These are phyloP conservation scores for Drosophila sordidapex DNA, from an alignment of 2,888 invertebrate species.

Conservation along the genomic window DNA sequence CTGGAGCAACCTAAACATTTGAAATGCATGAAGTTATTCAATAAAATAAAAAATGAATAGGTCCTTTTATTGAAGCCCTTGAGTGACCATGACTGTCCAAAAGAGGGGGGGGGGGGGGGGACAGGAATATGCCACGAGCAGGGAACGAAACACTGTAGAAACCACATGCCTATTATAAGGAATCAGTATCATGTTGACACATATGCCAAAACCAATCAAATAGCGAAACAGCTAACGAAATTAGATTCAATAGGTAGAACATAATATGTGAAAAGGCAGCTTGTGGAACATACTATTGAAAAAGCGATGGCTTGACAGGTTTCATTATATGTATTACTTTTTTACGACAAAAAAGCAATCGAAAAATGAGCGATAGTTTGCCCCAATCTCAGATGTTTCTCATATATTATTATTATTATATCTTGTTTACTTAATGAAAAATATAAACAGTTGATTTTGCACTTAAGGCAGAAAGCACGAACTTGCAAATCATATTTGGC, in stretches of 20 bases:
- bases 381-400: background rate
- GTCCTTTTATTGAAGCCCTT: constrained; percentile 43
- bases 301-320: background rate
- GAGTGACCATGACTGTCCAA: constrained; percentile 28
- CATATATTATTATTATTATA: background rate
- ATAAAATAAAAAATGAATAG: constrained; percentile 76
- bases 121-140: background rate
- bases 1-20: constrained; percentile 55
- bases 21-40: constrained; percentile 77
- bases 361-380: background rate
- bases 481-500: too few relatives aligned
- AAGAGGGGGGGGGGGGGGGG: background rate
- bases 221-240: constrained; percentile 13
- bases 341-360: background rate
- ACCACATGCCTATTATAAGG: background rate
- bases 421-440: background rate
- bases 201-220: constrained; percentile 33
- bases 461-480: too few relatives aligned
- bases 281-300: background rate
- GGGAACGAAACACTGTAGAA: constrained; percentile 8
- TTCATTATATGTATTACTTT: background rate
- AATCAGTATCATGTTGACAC: constrained; percentile 11
- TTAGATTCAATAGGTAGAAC: background rate
- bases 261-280: background rate
- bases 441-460: background rate